Conservation (phyloP, 1,140 invertebrate genomes). For the Choristoneura fumiferana region DNA sequence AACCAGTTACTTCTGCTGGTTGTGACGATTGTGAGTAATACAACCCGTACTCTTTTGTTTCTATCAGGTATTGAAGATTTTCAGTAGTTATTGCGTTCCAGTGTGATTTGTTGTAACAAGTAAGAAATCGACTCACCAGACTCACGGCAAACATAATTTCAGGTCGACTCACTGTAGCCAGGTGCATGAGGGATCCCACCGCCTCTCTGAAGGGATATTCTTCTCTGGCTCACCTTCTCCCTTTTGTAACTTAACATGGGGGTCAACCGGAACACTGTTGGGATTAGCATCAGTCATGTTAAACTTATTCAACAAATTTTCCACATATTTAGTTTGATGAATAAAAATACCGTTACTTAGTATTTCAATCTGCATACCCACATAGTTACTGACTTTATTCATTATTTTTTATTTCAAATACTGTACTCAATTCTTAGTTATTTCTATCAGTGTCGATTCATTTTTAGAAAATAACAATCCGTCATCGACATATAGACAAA, state of each 20-base stretch:
- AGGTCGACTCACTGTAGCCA: conserved; percentile 56
- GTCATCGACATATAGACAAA: conserved; percentile 76
- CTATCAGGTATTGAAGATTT: no score
- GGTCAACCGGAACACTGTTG: conserved; percentile 31
- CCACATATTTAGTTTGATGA: conserved; percentile 33
- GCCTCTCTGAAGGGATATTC: conserved; percentile 35
- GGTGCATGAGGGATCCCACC: conserved; percentile 61
- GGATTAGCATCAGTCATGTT: conserved; percentile 28
- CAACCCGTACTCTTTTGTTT: no score
- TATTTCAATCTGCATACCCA: conserved; percentile 28
- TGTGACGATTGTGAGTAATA: no score
- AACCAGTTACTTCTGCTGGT: no score
- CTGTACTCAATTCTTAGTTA: conserved; percentile 34
- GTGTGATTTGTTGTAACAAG: no score
- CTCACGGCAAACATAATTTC: conserved; percentile 32
- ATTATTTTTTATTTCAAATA: conserved; percentile 29
- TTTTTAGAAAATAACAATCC: conserved; percentile 44
- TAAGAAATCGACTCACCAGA: no score
- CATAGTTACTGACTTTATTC: conserved; percentile 25
- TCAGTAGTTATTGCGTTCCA: no score
- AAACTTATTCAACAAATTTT: conserved; percentile 27
- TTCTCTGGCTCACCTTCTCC: conserved; percentile 6
- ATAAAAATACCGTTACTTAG: conserved; percentile 26
- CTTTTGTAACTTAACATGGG: conserved; percentile 27
- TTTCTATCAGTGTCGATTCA: conserved; percentile 25